These are phyloP conservation scores for Watsonalla cultraria DNA, from an alignment of 2,888 invertebrate genomes.

Conservation along the genomic window DNA sequence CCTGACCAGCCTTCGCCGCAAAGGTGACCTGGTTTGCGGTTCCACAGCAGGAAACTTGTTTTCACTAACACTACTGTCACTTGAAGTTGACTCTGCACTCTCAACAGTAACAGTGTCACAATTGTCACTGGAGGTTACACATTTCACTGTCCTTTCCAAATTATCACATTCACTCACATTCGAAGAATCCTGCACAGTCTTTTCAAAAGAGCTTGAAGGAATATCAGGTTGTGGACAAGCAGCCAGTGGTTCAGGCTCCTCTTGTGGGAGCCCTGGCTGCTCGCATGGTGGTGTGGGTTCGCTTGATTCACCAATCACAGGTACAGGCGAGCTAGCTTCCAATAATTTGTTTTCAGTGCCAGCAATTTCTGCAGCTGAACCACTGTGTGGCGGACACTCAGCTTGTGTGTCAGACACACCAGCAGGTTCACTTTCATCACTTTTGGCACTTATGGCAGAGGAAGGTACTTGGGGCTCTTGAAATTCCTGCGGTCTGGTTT, in stretches of 20 bases:
- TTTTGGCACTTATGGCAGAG: constrained; percentile 35
- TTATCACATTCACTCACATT: constrained; percentile 49
- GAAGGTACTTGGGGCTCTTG: constrained; percentile 16
- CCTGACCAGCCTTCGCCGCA: constrained; percentile 58
- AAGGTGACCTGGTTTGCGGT: constrained; percentile 49
- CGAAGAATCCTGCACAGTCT: constrained; percentile 41
- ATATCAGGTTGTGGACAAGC: constrained; percentile 16
- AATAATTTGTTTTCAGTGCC: constrained; percentile 11
- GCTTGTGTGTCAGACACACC: constrained; percentile 16
- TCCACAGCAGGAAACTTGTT: constrained; percentile 38
- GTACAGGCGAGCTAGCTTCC: constrained; percentile 34
- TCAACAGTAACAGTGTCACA: constrained; percentile 65
- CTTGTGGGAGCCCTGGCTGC: constrained; percentile 9
- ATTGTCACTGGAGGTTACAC: constrained; percentile 67
- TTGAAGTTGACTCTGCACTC: constrained; percentile 71
- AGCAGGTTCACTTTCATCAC: constrained; percentile 26
- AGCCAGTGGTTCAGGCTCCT: constrained; percentile 14
- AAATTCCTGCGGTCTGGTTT: constrained; percentile 13
- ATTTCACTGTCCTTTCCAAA: constrained; percentile 63
- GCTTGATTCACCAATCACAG: constrained; percentile 15
- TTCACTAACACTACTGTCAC: constrained; percentile 68
- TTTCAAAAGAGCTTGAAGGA: constrained; percentile 26
- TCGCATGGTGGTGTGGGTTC: constrained; percentile 14
- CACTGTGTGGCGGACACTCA: constrained; percentile 21
- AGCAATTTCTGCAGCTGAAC: constrained; percentile 29